Base-by-base conservation (phyloP, 2,797 vertebrate genomes). In the Myotis myotis region DNA sequence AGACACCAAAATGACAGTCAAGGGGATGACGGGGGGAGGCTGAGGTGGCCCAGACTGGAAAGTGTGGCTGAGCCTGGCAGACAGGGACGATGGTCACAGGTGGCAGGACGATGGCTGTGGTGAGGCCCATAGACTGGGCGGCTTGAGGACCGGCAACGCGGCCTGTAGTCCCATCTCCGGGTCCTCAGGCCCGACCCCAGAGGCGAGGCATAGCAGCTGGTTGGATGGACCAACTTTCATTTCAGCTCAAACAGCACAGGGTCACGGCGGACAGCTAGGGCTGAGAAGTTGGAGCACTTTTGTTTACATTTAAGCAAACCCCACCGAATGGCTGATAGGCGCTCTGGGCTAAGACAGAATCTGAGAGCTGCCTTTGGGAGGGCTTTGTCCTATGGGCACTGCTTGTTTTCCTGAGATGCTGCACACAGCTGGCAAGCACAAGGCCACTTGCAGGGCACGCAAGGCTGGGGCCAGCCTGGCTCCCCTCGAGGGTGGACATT, bases 291-390 rank as follows among this genome's bases (percentile, higher is more conserved):
- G 57, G 57, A 60, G 57, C 38, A 3, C 10, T 84, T 86, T 78
- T 78, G 80, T 62, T 86, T 64, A 51, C 62, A 49, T 87, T 85
- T 68, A 86, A 95, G 13, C 10, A 89, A 87, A 91, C 87, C 51
- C 89, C 23, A 64, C 3, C 49, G 38, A 49, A 6, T 33, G 8
- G 36, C 51, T 49, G 55, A 74, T n/a, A 13, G 2, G 4, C 62
- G 33, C 23, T 95, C 44, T 51, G 19, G 78, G 3, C 41, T 60
- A 15, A 72, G 47, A 64, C 88, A 60, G 28, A 0, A 16, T 20
- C 83, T 93, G 55, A 25, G 47, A 85, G 62, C 15, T 8, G 41
- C 53, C 47, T 57, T 2, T 60, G 33, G 55, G 30, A 30, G 2
- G 12, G 25, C 33, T 71, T 62, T 41, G 25, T 55, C 38, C 41